Conservation (phyloP, 2,888 invertebrate genomes). For the Aleiodes testaceus region DNA sequence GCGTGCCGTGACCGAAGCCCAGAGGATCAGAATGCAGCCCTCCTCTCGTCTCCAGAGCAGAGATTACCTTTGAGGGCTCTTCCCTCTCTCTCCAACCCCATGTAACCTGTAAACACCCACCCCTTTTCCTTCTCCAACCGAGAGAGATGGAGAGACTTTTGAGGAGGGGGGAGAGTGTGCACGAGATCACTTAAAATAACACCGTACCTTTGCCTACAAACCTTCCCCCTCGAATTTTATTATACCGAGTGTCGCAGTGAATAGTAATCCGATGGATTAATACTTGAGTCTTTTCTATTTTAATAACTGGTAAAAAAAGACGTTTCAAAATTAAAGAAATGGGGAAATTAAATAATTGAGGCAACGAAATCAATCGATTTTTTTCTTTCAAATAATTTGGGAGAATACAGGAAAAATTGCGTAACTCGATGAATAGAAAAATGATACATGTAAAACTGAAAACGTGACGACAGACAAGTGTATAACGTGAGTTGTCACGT, state of each 20-base stretch:
- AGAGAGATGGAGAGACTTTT: too few species aligned
- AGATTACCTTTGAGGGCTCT: conserved; percentile 68
- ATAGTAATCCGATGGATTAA: conserved; percentile 24
- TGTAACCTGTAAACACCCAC: conserved; percentile 25
- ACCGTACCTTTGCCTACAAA: conserved; percentile 43
- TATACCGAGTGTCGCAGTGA: conserved; percentile 26
- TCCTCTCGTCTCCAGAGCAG: conserved; percentile 53
- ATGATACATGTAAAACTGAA: background rate
- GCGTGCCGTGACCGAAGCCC: conserved; percentile 68
- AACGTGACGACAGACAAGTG: background rate
- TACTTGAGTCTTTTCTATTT: conserved; percentile 16
- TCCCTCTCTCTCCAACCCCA: conserved; percentile 44
- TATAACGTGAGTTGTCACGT: conserved; percentile 22
- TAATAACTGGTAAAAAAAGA: conserved; percentile 5
- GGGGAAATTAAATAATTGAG: too few species aligned
- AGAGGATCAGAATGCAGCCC: conserved; percentile 68
- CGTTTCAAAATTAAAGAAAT: background rate
- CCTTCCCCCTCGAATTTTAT: conserved; percentile 40
- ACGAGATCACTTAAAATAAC: conserved; percentile 69
- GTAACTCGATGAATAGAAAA: background rate
- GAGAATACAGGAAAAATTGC: background rate
- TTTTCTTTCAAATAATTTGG: too few species aligned
- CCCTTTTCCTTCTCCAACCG: conserved; percentile 43
- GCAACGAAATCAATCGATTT: too few species aligned
- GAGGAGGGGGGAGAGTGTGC: conserved; percentile 14